These are phyloP conservation scores for Temnothorax longispinosus DNA, from an alignment of 1,140 invertebrate genomes.

Conservation along the genomic window DNA sequence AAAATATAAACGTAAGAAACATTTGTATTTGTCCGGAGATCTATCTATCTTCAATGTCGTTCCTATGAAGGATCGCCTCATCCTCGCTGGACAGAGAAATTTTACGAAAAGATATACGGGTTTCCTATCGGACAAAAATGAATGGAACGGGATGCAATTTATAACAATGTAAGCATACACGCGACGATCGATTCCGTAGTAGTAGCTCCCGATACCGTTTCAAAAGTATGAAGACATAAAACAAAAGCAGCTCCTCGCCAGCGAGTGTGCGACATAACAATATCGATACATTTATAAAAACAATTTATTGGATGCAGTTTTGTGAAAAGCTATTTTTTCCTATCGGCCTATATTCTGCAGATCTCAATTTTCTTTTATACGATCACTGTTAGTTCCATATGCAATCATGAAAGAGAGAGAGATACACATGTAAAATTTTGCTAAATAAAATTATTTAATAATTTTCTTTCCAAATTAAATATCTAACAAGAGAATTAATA, in stretches of 20 bases:
- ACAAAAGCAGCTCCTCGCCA: slow-evolving; percentile 34
- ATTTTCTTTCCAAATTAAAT: background rate
- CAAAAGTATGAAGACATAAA: slow-evolving; percentile 55
- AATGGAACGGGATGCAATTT: slow-evolving; percentile 59
- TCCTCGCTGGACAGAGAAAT: slow-evolving; percentile 61
- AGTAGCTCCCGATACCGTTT: slow-evolving; percentile 46
- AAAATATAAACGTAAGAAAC: slow-evolving; percentile 64
- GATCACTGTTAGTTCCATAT: background rate
- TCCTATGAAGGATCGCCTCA: slow-evolving; percentile 68
- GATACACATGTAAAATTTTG: background rate
- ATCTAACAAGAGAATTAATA: background rate
- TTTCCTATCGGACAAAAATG: slow-evolving; percentile 51
- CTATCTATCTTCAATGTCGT: slow-evolving; percentile 73
- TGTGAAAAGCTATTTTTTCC: slow-evolving; percentile 34
- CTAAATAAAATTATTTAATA: slow-evolving; percentile 9
- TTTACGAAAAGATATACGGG: slow-evolving; percentile 69
- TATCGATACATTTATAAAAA: slow-evolving; percentile 55
- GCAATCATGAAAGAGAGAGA: background rate
- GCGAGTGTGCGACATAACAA: background rate
- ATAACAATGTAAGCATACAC: slow-evolving; percentile 61
- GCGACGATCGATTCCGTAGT: slow-evolving; percentile 50
- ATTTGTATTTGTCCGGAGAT: slow-evolving; percentile 73
- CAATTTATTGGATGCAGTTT: slow-evolving; percentile 51
- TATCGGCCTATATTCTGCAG: slow-evolving; percentile 22
- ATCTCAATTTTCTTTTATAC: slow-evolving; percentile 27